Conservation (phyloP, 2,888 invertebrate genomes). For the Drosophila parthenogenetica region DNA sequence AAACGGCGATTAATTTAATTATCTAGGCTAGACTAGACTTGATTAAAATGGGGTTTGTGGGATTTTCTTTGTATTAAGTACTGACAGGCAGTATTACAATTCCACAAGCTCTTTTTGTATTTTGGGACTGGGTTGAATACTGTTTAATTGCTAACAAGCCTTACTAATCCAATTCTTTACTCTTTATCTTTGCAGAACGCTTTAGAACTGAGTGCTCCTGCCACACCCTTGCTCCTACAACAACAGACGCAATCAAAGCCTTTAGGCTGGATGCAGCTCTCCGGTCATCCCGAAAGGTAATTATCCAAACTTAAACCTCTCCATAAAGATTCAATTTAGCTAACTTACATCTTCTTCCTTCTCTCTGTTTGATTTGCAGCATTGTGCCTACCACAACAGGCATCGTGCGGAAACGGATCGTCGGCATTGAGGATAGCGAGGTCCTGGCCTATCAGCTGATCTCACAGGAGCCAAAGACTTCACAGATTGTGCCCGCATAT, state of each 20-base stretch:
- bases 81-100: no score
- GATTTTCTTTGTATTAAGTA: no score
- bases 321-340: neutral
- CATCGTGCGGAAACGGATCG: slow-evolving; percentile 96
- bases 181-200: slow-evolving; percentile 89
- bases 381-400: slow-evolving; percentile 97
- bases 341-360: neutral
- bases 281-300: slow-evolving; percentile 93
- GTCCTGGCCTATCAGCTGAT: slow-evolving; percentile 92
- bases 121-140: no score
- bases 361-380: slow-evolving; percentile 84
- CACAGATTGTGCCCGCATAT: slow-evolving; percentile 91
- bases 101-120: neutral
- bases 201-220: slow-evolving; percentile 95
- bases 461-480: slow-evolving; percentile 88
- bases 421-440: slow-evolving; percentile 90
- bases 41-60: no score
- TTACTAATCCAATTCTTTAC: neutral
- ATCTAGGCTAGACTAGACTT: neutral
- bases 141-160: neutral
- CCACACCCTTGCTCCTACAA: slow-evolving; percentile 91
- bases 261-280: slow-evolving; percentile 93
- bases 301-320: slow-evolving; percentile 3
- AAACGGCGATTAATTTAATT: slow-evolving; percentile 5
- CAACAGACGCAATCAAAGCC: slow-evolving; percentile 78